Evolutionary conservation across 2,113 vertebrate species (phyloP).

Genomic region (Erythrolamprus reginae): DNA sequence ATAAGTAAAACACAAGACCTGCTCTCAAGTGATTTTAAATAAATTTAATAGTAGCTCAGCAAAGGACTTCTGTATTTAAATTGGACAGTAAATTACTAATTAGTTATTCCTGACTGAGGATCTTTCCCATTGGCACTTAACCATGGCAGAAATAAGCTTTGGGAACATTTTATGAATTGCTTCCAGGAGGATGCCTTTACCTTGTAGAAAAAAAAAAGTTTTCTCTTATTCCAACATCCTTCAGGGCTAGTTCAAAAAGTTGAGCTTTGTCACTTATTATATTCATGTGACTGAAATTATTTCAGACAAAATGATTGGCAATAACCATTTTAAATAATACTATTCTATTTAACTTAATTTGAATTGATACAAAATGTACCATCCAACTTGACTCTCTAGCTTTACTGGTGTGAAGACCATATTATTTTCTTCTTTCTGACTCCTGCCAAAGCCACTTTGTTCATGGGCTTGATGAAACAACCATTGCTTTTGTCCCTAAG

Average conservation of each 20-base stretch:
- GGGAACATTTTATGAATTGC: background rate
- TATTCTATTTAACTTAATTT: background rate
- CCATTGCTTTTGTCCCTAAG: background rate
- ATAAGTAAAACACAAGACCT: background rate
- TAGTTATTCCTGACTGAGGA: background rate
- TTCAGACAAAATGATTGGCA: background rate
- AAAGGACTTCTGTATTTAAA: background rate
- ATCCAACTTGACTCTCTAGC: background rate
- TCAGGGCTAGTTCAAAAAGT: background rate
- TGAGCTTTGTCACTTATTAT: background rate
- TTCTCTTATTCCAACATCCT: background rate
- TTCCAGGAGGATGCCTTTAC: background rate
- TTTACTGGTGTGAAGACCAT: background rate
- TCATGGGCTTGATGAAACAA: background rate
- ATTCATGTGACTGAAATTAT: background rate
- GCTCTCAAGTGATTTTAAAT: background rate
- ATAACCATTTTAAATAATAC: background rate
- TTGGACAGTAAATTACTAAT: background rate
- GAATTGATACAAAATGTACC: background rate
- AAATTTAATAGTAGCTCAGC: background rate
- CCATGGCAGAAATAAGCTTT: background rate
- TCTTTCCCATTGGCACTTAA: background rate
- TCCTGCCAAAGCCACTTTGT: background rate
- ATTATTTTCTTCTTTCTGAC: background rate
- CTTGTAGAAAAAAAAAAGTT: background rate